Evolutionary conservation across 2,113 vertebrate species (phyloP).

Genomic region (Labrus mixtus): DNA sequence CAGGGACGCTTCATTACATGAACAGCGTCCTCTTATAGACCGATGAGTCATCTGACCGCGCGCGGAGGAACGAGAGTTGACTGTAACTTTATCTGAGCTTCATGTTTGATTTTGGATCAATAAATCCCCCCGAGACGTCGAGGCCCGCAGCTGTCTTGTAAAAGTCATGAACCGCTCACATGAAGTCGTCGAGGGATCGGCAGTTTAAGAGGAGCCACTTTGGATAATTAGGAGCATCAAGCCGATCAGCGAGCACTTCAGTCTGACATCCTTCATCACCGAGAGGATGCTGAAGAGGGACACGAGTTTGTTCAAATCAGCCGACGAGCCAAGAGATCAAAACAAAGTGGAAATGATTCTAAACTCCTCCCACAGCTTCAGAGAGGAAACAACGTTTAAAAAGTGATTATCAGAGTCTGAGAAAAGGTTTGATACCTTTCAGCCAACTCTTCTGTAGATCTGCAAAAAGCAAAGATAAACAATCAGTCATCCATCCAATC

Average conservation of each 20-base stretch:
- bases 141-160: not conserved
- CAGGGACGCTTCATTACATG: not conserved
- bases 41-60: not conserved
- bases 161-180: not conserved
- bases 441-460: not conserved
- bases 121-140: not conserved
- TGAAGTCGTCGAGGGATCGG: not conserved
- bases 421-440: not conserved
- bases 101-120: not conserved
- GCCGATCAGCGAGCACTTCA: slow-evolving; percentile 22
- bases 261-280: slow-evolving; percentile 5
- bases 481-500: not conserved
- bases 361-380: not conserved
- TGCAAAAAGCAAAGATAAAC: not conserved
- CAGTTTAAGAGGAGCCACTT: slow-evolving; percentile 3
- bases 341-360: slow-evolving; percentile 3
- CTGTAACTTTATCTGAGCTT: not conserved
- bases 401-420: not conserved
- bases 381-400: not conserved
- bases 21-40: not conserved
- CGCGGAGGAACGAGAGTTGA: not conserved
- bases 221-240: slow-evolving; percentile 25
- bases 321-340: not conserved
- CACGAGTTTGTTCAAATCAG: not conserved
- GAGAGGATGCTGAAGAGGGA: slow-evolving; percentile 7